These are phyloP conservation scores for Gymnocheta viridis DNA, from an alignment of 2,888 invertebrate genomes.

Conservation along the genomic window DNA sequence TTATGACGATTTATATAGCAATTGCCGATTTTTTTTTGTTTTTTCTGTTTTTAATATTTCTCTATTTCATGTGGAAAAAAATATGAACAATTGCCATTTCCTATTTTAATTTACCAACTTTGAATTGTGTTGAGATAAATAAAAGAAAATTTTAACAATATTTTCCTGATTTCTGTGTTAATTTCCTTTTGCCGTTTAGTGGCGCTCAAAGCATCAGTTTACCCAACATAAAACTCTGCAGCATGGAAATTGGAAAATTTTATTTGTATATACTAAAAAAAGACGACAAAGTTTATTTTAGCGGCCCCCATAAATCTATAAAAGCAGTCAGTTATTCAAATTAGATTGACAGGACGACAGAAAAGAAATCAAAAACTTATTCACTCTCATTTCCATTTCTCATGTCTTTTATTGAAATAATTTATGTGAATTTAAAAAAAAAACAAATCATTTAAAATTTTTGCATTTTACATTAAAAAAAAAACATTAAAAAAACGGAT, in stretches of 20 bases:
- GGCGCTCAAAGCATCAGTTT: not conserved
- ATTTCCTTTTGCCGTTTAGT: slow-evolving; percentile 24
- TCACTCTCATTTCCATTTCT: not conserved
- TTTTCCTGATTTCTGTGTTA: not conserved
- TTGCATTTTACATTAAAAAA: not conserved
- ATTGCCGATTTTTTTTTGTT: not conserved
- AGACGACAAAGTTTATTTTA: not conserved
- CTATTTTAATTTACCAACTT: not conserved
- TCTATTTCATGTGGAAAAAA: too few species aligned
- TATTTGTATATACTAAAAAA: not conserved
- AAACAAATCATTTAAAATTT: not conserved
- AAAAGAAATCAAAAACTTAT: slow-evolving; percentile 26
- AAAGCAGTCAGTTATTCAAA: not conserved
- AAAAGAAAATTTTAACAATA: not conserved
- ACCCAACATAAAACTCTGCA: not conserved
- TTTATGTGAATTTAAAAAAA: slow-evolving; percentile 10
- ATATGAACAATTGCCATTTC: slow-evolving; percentile 23
- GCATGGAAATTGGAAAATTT: not conserved
- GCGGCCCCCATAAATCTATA: not conserved
- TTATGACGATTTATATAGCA: not conserved
- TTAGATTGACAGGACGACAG: slow-evolving; percentile 21
- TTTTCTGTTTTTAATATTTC: not conserved
- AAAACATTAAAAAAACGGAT: not conserved
- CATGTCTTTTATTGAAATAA: not conserved
- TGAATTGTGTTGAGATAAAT: not conserved